Conservation (phyloP, 2,888 invertebrate genomes). For the Malthinus flaveolus region DNA sequence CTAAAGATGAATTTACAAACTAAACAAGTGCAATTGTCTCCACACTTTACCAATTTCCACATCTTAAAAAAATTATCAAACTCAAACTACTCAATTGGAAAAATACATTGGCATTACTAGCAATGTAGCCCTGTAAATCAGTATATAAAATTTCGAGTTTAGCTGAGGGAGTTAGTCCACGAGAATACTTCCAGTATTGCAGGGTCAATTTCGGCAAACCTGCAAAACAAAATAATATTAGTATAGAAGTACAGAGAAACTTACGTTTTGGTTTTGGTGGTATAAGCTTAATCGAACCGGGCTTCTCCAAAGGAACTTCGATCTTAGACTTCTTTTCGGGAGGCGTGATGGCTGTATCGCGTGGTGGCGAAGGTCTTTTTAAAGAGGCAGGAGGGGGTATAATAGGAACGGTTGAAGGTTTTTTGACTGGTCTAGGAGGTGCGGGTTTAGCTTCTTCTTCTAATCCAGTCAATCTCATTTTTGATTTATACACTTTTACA, state of each 20-base stretch:
- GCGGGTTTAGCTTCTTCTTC: constrained; percentile 89
- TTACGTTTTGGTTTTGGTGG: constrained; percentile 90
- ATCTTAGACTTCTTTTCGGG: constrained; percentile 81
- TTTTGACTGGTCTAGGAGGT: constrained; percentile 71
- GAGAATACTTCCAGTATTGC: background rate
- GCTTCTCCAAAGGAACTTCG: constrained; percentile 64
- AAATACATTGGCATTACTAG: constrained; percentile 10
- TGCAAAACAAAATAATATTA: constrained; percentile 22
- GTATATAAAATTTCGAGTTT: background rate
- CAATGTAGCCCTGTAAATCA: background rate
- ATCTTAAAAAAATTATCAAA: constrained; percentile 2
- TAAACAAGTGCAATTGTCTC: constrained; percentile 16
- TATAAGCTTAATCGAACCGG: constrained; percentile 83
- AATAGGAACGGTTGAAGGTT: constrained; percentile 53
- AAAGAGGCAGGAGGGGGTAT: constrained; percentile 36
- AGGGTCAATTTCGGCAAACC: constrained; percentile 2
- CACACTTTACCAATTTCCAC: constrained; percentile 12
- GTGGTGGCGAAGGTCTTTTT: constrained; percentile 49
- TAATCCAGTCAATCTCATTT: constrained; percentile 88
- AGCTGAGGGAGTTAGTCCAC: background rate
- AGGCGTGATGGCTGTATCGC: constrained; percentile 53
- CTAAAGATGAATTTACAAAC: background rate
- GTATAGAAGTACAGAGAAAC: constrained; percentile 53
- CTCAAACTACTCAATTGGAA: background rate
- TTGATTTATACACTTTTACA: constrained; percentile 88